phyloP scores from a whole-genome alignment of 2,797 vertebrate genomes.

The Hafferia zeledoni region DNA sequence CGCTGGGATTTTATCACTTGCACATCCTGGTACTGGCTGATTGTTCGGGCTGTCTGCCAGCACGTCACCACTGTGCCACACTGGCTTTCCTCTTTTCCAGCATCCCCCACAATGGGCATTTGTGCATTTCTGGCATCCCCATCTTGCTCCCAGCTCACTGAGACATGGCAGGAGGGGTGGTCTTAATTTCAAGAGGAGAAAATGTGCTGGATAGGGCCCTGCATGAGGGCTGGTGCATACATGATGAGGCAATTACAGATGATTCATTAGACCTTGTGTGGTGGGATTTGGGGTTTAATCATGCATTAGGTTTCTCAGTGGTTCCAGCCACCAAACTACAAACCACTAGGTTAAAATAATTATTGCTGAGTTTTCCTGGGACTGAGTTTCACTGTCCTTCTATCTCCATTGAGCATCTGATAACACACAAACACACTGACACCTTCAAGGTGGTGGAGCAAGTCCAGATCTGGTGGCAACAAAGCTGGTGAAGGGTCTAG shows the following conservation, averaged over 20 bases:
- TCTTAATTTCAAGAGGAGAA: rapidly evolving
- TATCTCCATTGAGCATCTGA: neutral
- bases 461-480: neutral
- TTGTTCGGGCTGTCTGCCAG: neutral
- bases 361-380: neutral
- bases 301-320: rapidly evolving
- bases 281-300: neutral
- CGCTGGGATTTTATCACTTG: rapidly evolving
- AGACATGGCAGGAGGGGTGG: rapidly evolving
- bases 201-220: neutral
- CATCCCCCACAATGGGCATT: rapidly evolving
- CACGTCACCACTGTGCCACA: rapidly evolving
- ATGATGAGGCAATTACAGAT: neutral
- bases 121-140: neutral
- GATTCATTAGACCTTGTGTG: neutral
- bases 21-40: rapidly evolving
- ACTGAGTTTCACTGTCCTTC: neutral
- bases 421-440: neutral
- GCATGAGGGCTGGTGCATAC: rapidly evolving
- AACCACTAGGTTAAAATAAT: neutral
- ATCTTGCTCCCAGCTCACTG: neutral
- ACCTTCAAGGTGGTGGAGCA: neutral
- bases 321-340: neutral
- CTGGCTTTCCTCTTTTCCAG: neutral
- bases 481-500: neutral